These are phyloP conservation scores for Nasonia oneida DNA, from an alignment of 2,888 invertebrate species.

Conservation along the genomic window DNA sequence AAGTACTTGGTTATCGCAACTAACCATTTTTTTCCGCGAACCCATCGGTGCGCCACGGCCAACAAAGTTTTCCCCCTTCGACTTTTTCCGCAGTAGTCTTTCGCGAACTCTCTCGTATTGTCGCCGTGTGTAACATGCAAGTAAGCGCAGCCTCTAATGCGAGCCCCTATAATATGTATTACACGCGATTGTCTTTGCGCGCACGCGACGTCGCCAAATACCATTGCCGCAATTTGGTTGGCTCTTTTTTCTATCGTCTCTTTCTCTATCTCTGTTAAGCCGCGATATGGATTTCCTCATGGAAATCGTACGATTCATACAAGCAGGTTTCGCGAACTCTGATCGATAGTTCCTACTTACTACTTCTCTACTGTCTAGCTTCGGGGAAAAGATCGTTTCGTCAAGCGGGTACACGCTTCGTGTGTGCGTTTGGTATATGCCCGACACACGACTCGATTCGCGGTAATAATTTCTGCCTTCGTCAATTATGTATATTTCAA, in stretches of 20 bases:
- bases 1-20: no score
- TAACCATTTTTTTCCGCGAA: not conserved
- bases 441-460: no score
- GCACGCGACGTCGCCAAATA: conserved; percentile 40
- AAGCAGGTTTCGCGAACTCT: not conserved
- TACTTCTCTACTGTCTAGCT: not conserved
- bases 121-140: conserved; percentile 9
- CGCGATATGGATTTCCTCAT: conserved; percentile 17
- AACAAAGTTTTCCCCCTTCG: conserved; percentile 49
- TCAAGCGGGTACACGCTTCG: not conserved
- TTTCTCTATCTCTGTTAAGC: not conserved
- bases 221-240: conserved; percentile 1
- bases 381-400: not conserved
- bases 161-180: not conserved
- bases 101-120: not conserved
- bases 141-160: conserved; percentile 22
- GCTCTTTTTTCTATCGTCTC: conserved; percentile 3
- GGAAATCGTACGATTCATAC: not conserved
- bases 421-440: no score
- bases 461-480: no score
- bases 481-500: no score
- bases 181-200: not conserved
- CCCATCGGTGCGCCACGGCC: conserved; percentile 25
- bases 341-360: not conserved
- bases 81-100: conserved; percentile 45